These are phyloP conservation scores for Drosophila takahashii DNA, from an alignment of 1,140 invertebrate species.

Conservation along the genomic window DNA sequence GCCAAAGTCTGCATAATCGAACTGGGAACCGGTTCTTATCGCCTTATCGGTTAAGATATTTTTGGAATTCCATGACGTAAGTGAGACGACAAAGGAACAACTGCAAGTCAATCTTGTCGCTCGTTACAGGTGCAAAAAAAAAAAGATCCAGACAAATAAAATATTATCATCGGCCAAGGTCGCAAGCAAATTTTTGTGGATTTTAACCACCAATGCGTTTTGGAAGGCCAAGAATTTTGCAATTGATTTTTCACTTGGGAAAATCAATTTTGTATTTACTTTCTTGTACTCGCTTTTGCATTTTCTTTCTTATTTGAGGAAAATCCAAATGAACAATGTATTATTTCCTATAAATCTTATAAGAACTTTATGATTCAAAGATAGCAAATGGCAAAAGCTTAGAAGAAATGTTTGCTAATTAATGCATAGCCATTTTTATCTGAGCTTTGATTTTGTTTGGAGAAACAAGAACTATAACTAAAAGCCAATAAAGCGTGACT, in stretches of 20 bases:
- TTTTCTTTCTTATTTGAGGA: not conserved
- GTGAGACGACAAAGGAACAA: conserved; percentile 47
- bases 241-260: conserved; percentile 3
- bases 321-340: not conserved
- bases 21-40: conserved; percentile 29
- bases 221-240: not conserved
- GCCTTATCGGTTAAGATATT: conserved; percentile 60
- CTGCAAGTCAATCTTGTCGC: conserved; percentile 44
- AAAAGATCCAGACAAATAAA: conserved; percentile 9
- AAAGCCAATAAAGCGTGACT: too few relatives aligned
- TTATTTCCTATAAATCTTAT: too few relatives aligned
- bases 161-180: conserved; percentile 41
- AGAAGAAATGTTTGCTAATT: too few relatives aligned
- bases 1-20: conserved; percentile 51
- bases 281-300: not conserved
- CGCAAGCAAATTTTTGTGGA: conserved; percentile 5
- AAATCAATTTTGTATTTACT: not conserved
- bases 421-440: too few relatives aligned
- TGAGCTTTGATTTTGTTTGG: too few relatives aligned
- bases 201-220: conserved; percentile 2
- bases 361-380: not conserved
- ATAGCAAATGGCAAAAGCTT: too few relatives aligned
- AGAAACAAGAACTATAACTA: too few relatives aligned
- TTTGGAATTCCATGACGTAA: conserved; percentile 78
- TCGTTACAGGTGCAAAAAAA: conserved; percentile 22